phyloP scores from a whole-genome alignment of 2,888 invertebrate genomes.

The Ferrisia virgata region DNA sequence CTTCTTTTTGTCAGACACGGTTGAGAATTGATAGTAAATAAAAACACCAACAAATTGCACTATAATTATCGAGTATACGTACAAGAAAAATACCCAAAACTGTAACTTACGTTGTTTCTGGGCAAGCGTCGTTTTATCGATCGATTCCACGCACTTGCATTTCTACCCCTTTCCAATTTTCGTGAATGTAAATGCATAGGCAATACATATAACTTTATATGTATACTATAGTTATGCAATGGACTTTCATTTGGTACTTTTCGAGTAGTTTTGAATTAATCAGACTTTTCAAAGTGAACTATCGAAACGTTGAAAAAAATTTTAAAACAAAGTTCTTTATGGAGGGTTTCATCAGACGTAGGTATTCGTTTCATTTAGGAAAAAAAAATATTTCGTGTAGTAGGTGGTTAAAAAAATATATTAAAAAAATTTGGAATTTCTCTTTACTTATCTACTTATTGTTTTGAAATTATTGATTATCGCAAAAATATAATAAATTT shows the following conservation, averaged over 20 bases:
- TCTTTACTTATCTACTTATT: no score
- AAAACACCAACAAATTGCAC: neutral
- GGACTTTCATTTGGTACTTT: neutral
- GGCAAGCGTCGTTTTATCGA: constrained; percentile 30
- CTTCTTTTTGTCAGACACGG: neutral
- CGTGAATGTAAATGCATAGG: neutral
- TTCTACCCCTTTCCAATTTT: neutral
- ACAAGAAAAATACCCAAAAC: neutral
- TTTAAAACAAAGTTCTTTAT: no score
- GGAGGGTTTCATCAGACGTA: no score
- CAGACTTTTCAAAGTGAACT: no score
- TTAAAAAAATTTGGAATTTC: no score
- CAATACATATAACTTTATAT: neutral
- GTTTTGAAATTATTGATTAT: no score
- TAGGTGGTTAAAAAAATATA: no score
- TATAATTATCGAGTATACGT: neutral
- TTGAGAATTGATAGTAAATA: neutral
- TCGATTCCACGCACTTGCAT: constrained; percentile 6
- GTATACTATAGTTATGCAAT: neutral
- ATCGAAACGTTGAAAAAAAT: no score
- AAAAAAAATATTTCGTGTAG: no score
- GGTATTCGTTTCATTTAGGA: no score
- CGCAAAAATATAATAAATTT: no score
- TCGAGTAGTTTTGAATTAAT: neutral
- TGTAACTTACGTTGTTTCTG: neutral